Evolutionary conservation across 53 echinoderm and acorn worm species (phyloP).

Genomic region (Holothuria scabra): DNA sequence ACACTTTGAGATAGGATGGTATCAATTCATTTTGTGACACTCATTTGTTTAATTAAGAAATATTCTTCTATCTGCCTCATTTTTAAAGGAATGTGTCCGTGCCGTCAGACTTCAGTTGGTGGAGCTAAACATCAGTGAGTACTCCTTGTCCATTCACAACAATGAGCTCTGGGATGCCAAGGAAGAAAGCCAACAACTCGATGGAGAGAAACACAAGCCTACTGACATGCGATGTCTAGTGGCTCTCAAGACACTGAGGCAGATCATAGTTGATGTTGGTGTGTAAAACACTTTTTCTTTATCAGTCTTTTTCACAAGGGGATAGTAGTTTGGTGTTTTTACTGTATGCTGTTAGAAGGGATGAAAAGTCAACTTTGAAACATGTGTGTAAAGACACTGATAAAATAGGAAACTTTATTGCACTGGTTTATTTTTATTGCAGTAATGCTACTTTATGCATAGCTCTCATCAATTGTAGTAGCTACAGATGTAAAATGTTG

Average conservation of each 20-base stretch:
- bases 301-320: neutral
- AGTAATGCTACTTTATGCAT: no score
- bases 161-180: constrained; percentile 22
- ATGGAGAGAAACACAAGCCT: constrained; percentile 37
- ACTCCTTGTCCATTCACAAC: constrained; percentile 57
- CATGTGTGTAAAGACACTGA: no score
- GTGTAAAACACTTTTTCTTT: constrained; percentile 13
- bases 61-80: no score
- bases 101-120: constrained; percentile 79
- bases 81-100: constrained; percentile 65
- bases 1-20: no score
- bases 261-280: constrained; percentile 94
- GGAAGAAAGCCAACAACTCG: neutral
- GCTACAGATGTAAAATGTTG: no score
- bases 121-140: constrained; percentile 88
- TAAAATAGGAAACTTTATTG: no score
- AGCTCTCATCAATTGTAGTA: no score
- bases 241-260: constrained; percentile 70
- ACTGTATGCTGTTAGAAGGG: neutral
- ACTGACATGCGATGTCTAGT: constrained; percentile 56
- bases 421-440: no score
- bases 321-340: neutral
- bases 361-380: neutral
- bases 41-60: no score
- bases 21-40: no score